These are phyloP conservation scores for Dione vanillae DNA, from an alignment of 2,888 invertebrate genomes.

Conservation along the genomic window DNA sequence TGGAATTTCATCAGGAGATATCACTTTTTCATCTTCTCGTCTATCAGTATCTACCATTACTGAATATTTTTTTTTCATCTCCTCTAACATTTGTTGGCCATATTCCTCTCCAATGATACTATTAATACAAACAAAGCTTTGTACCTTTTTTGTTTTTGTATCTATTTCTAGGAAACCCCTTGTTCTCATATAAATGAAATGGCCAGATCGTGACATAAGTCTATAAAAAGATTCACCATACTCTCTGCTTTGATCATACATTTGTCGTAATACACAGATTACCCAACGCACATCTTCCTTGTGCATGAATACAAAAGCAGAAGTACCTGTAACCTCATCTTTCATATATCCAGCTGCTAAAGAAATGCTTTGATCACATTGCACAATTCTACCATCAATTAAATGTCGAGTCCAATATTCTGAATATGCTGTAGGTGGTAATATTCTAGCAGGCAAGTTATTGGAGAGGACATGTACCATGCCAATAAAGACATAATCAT, in stretches of 20 bases:
- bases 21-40: slow-evolving; percentile 58
- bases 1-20: slow-evolving; percentile 68
- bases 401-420: slow-evolving; percentile 96
- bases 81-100: slow-evolving; percentile 88
- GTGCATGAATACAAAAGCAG: slow-evolving; percentile 95
- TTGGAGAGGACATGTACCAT: slow-evolving; percentile 87
- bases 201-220: slow-evolving; percentile 91
- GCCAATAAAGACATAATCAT: slow-evolving; percentile 88
- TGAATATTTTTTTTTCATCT: slow-evolving; percentile 92
- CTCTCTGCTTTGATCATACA: slow-evolving; percentile 93
- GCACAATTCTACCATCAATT: slow-evolving; percentile 94
- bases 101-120: slow-evolving; percentile 90
- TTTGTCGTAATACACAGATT: slow-evolving; percentile 93
- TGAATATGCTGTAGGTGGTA: slow-evolving; percentile 87
- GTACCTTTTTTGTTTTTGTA: slow-evolving; percentile 89
- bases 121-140: slow-evolving; percentile 94
- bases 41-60: slow-evolving; percentile 85
- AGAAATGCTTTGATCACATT: slow-evolving; percentile 95
- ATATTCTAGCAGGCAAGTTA: slow-evolving; percentile 82
- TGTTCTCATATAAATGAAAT: slow-evolving; percentile 93
- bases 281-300: slow-evolving; percentile 95
- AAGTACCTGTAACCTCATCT: slow-evolving; percentile 93
- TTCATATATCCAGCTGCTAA: slow-evolving; percentile 95
- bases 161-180: slow-evolving; percentile 94
- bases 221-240: slow-evolving; percentile 95